Evolutionary conservation across 2,113 vertebrate genomes (phyloP), one percentile per base, ranked within the genome.

Genomic region (Triplophysa siluroides): DNA sequence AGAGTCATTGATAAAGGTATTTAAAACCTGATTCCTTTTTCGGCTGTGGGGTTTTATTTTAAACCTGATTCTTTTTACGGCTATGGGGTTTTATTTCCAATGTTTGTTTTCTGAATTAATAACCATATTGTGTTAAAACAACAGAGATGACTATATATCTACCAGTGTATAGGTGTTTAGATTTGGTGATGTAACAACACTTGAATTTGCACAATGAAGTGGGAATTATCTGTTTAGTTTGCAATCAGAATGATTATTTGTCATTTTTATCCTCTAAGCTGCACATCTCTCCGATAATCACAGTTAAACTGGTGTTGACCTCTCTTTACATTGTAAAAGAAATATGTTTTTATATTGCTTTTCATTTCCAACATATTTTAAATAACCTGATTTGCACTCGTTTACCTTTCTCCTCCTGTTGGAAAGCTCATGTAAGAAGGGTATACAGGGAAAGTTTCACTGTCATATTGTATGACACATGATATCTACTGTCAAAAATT

Each of bases 151-250:
- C 29, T 47, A 38, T 76, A 29, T 78, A 14, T 54, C 23, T 52
- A 16, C 50, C 14, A 23, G n/a, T 41, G 58, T 77, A 24, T 45
- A 19, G 19, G 29, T 54, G 24, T 16, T 38, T 38, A 45, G 16
- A 11, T 61, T 8, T 54, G 54, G 33, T 54, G 26, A 45, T 63
- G 63, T 29, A 14, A 10, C 33, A 43, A 80, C 65, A 70, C 56
- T 61, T 54, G 43, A 58, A 58, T 76, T 79, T 83, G 81, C 78
- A 79, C 81, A 76, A 64, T 79, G 41, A 79, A 58, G 70, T 33
- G 54, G 43, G 71, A 56, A 8, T 70, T 50, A 52, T 47, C 8
- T 2, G 19, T 6, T 41, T 23, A n/a, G 33, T 8, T 56, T 38
- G n/a, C 14, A 56, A 72, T 38, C 52, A 38, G n/a, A 38, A 38